Percentiles rank a stretch among this genome's conserved stretches.
These are phyloP conservation scores for Sinosuthora webbiana DNA, from an alignment of 2,113 vertebrate genomes.

Conservation along the genomic window DNA sequence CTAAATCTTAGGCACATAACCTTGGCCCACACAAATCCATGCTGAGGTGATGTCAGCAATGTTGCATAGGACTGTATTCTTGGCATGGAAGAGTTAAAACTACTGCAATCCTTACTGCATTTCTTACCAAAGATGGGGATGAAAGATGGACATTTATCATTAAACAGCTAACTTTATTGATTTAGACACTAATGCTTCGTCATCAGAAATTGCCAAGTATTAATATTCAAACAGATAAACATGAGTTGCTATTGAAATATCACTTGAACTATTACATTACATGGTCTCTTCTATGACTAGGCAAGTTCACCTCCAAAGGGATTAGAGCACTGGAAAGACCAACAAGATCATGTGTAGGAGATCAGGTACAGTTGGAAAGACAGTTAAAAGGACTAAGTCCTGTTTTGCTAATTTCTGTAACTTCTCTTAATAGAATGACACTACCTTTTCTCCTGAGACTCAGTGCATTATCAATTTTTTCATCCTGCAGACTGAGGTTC, in stretches of 20 bases:
- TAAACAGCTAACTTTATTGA: background rate
- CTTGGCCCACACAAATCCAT: background rate
- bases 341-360: background rate
- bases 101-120: background rate
- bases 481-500: background rate
- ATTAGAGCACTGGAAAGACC: background rate
- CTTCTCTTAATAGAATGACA: background rate
- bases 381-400: background rate
- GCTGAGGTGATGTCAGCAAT: background rate
- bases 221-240: background rate
- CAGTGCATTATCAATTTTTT: background rate
- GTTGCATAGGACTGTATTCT: background rate
- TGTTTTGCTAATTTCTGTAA: background rate
- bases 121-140: background rate
- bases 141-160: background rate
- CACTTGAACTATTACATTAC: background rate
- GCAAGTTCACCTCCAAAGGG: background rate
- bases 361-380: background rate
- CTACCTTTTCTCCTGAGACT: background rate
- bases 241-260: background rate
- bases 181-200: background rate
- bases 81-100: background rate
- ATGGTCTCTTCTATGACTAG: background rate
- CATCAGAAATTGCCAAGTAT: background rate
- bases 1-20: background rate